These are phyloP conservation scores for Nyctalus aviator DNA, from an alignment of 2,797 vertebrate species.

Conservation along the genomic window DNA sequence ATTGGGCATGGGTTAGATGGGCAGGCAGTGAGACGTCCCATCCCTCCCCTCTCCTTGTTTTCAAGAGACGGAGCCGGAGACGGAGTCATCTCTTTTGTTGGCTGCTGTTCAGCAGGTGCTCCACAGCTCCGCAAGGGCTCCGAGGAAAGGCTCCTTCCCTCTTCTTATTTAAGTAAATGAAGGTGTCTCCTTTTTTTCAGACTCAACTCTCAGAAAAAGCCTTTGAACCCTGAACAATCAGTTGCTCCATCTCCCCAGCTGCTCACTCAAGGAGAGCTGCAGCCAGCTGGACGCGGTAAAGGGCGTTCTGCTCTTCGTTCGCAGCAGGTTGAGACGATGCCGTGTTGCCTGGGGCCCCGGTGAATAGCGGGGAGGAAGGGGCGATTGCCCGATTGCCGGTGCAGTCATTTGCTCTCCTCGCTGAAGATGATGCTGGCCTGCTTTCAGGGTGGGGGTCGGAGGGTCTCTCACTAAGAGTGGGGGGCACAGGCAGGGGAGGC, in stretches of 20 bases:
- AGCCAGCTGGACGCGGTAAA: background rate
- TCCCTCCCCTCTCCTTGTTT: background rate
- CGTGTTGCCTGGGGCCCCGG: background rate
- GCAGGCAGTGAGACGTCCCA: background rate
- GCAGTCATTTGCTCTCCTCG: background rate
- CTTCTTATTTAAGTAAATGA: constrained; percentile 32
- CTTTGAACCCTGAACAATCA: background rate
- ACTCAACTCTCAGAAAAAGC: background rate
- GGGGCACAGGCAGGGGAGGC: background rate
- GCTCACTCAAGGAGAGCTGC: background rate
- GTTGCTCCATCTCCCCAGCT: background rate
- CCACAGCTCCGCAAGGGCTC: background rate
- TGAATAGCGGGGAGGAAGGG: background rate
- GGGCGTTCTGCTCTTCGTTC: background rate
- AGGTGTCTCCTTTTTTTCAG: background rate
- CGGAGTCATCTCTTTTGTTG: background rate
- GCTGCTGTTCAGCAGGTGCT: background rate
- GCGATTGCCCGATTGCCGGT: background rate
- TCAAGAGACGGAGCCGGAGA: background rate
- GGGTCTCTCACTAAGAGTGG: background rate
- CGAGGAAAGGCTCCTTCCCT: constrained; percentile 19
- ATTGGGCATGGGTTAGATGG: background rate
- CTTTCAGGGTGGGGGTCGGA: background rate
- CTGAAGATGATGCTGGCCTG: background rate
- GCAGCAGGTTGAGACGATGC: background rate